Conservation (phyloP, 2,113 vertebrate species). For the Cyanocitta stelleri region DNA sequence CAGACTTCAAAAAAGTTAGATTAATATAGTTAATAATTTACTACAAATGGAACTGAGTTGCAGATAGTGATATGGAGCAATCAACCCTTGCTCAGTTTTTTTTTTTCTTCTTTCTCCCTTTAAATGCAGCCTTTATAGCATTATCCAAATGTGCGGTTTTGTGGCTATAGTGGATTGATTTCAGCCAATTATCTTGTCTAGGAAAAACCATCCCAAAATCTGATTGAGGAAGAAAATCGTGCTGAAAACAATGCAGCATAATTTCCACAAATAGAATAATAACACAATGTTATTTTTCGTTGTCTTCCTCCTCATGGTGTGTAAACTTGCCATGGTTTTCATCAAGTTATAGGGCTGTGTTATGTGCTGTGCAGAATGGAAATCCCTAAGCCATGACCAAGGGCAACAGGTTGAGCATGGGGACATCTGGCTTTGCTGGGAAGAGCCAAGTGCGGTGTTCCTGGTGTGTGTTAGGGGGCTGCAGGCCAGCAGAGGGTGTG, state of each 20-base stretch:
- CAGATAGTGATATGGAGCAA: slow-evolving; percentile 3
- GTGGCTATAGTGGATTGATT: background rate
- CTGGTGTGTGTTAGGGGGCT: accelerated
- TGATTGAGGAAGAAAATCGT: background rate
- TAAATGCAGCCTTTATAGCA: background rate
- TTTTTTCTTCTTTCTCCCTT: background rate
- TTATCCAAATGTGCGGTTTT: background rate
- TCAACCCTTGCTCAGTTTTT: background rate
- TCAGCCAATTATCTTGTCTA: background rate
- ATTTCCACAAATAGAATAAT: background rate
- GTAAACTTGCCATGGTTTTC: background rate
- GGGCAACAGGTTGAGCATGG: background rate
- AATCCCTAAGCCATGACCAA: background rate
- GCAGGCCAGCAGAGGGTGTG: background rate
- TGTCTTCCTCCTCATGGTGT: background rate
- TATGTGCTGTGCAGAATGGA: accelerated
- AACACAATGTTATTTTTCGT: background rate
- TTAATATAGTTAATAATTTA: slow-evolving; percentile 41
- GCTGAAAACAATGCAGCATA: background rate
- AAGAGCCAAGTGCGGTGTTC: background rate
- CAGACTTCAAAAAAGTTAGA: background rate
- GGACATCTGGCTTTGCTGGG: background rate
- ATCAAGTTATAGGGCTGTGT: background rate
- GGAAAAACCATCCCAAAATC: background rate
- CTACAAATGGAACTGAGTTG: slow-evolving; percentile 14